Conservation (phyloP, 2,888 invertebrate genomes). For the Meliscaeva auricollis region DNA sequence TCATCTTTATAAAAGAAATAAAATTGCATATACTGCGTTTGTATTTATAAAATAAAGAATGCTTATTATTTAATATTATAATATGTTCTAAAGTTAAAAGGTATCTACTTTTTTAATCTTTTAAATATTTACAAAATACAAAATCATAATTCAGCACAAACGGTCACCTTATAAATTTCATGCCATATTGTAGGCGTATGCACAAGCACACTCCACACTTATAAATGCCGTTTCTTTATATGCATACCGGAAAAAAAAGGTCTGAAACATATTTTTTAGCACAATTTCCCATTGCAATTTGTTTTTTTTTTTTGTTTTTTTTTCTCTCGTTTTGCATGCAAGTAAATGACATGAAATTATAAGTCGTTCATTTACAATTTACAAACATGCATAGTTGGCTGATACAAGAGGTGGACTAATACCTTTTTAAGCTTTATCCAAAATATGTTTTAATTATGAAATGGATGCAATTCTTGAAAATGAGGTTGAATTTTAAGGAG, state of each 20-base stretch:
- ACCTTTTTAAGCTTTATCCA: background rate
- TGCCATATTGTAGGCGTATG: background rate
- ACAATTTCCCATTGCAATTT: constrained; percentile 51
- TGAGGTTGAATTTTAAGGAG: background rate
- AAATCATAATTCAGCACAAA: background rate
- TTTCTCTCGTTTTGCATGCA: background rate
- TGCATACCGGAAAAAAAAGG: background rate
- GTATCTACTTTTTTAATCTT: no score
- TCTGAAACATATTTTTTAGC: constrained; percentile 22
- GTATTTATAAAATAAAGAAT: no score
- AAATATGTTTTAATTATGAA: background rate
- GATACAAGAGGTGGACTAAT: background rate
- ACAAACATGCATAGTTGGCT: background rate
- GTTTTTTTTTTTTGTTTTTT: background rate
- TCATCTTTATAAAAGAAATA: no score
- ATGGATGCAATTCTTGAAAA: background rate
- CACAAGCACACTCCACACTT: no score
- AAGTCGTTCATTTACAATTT: constrained; percentile 34
- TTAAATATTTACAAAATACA: no score
- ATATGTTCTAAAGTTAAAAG: no score
- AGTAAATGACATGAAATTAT: constrained; percentile 47
- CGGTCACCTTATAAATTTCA: background rate
- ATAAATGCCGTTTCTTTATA: no score
- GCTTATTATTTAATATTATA: no score
- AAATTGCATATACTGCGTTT: no score